Conservation (phyloP, 2,888 invertebrate genomes). For the Neoaliturus tenellus region DNA sequence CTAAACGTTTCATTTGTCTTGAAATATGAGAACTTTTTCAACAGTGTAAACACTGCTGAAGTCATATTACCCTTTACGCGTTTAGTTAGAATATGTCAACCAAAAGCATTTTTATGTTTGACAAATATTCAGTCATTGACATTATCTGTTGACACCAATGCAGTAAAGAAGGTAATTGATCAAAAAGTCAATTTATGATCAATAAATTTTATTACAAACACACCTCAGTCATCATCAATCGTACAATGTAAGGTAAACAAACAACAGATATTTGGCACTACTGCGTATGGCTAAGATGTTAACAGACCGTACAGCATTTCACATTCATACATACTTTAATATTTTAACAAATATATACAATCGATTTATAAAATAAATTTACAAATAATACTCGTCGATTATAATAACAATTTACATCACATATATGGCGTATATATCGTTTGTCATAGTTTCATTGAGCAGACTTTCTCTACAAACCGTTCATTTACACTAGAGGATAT, state of each 20-base stretch:
- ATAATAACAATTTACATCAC: constrained; percentile 56
- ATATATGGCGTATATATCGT: constrained; percentile 56
- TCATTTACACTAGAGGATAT: constrained; percentile 53
- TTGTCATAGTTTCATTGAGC: constrained; percentile 51
- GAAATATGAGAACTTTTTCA: no score
- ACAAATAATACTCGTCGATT: constrained; percentile 55
- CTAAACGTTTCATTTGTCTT: no score
- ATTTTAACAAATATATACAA: constrained; percentile 56
- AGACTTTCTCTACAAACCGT: constrained; percentile 55
- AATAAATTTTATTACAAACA: constrained; percentile 56
- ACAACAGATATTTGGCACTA: constrained; percentile 67
- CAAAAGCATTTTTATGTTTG: no score
- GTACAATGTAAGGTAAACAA: constrained; percentile 57
- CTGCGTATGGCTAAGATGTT: constrained; percentile 65
- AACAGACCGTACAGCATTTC: constrained; percentile 50
- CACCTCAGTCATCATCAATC: constrained; percentile 42
- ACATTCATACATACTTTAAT: constrained; percentile 52
- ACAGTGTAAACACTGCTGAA: no score
- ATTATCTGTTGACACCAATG: no score
- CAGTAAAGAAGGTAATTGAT: neutral
- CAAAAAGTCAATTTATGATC: constrained; percentile 9
- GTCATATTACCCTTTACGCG: no score
- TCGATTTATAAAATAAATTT: constrained; percentile 54
- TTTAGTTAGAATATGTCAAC: no score
- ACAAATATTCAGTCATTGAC: no score